Base-by-base conservation (phyloP, 2,888 invertebrate genomes). In the Spodoptera littoralis region DNA sequence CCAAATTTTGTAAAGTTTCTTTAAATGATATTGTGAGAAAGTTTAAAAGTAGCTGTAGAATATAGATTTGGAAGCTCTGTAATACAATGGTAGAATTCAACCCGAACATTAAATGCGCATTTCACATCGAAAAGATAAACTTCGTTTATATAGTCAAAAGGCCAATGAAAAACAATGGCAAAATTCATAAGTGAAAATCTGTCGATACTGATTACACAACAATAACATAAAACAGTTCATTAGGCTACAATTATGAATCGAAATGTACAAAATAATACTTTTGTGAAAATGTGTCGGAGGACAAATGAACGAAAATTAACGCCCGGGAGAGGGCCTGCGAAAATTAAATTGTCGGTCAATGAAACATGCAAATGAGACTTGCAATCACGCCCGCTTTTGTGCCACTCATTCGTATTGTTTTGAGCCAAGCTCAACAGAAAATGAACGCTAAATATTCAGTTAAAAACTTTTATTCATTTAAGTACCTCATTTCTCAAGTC, bases 341-440 rank as follows among this genome's bases (percentile, higher is more conserved):
- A 87, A 92, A 92, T 92, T 89, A 89, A 92, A 92, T 92, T 89
- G 89, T 89, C 89, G 84, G 88, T 88, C 90, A 92, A 91, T 92
- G 90, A 88, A 90, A 90, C 88, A 91, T 92, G 92, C 88, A 92
- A 92, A 92, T 91, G 88, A 89, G 89, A 80, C 81, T 77, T 88
- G 90, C 92, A 92, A 92, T 92, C 92, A 91, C 87, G 85, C 72
- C 73, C 80, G 84, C 88, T 86, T 89, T 92, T 91, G 92, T 92
- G 82, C 76, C 80, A 74, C 82, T 79, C 80, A 73, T 58, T 73
- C 76, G 80, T 82, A 90, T 91, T 91, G 90, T 89, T 89, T 86
- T 83, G 84, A 79, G 80, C 69, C 65, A 72, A 63, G 62, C 74
- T 75, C 65, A 52, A 75, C 73, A 56, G 63, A 64, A 73, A 81